Evolutionary conservation across 2,888 invertebrate species (phyloP), one percentile per base, ranked within the genome.

Genomic region (Agelastica alni): DNA sequence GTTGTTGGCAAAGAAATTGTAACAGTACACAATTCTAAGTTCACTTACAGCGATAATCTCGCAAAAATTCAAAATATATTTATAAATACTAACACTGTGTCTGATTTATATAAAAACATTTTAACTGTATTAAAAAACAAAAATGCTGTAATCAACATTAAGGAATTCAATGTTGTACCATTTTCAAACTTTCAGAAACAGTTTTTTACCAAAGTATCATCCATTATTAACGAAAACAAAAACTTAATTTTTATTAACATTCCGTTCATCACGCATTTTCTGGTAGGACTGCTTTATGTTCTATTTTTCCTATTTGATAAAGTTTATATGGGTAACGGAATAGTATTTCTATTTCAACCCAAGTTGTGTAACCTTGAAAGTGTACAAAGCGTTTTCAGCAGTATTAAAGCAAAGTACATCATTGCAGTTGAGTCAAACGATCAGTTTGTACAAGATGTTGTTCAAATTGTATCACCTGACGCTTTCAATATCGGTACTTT

Each of bases 1-100:
- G 79, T 77, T 36, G 74, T 76, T 55, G 86, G 85, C 14, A 77
- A 77, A 65, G 78, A 80, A 5, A 77, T 85, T 52, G 66, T 74
- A 30, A 79, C 74, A 66, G 74, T 86, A 7, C 73, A 78, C 62
- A 85, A 81, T 67, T 86, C 87, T 2, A 84, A 83, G 70, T 87
- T 87, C 71, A 63, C 65, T 74, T 74, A 55, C 12, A 55, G 46
- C 17, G 52, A 62, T 12, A 49, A 53, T 56, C 56, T 68, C 12
- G 34, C 58, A 43, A 61, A 56, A 31, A 16, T 64, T 13, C 14
- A 26, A 13, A 14, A 45, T 16, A 18, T 52, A 22, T 47, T 56
- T 51, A 18, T 28, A 14, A 39, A 18, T 22, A 18, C 37, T 9
- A 43, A 26, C 48, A 32, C 26, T 10, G 7, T 30, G 42, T 26